A percentile compares a stretch with the other conserved stretches of the same genome.
Conservation (phyloP, 2,797 vertebrate genomes). For the Lepilemur septentrionalis region DNA sequence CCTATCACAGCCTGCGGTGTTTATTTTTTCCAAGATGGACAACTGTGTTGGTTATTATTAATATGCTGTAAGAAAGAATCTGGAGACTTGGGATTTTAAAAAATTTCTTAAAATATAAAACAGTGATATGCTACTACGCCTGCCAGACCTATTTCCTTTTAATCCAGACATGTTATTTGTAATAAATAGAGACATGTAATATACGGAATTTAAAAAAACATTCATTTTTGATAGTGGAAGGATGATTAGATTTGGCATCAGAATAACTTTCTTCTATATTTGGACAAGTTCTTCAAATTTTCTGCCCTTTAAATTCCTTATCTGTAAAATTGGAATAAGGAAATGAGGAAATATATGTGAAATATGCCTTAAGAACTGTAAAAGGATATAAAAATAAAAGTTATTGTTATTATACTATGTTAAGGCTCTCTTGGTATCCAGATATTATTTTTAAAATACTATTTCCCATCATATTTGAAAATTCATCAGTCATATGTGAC, state of each 20-base stretch:
- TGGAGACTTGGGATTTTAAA: conserved; percentile 52
- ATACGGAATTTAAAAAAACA: neutral
- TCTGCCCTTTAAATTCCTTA: conserved; percentile 4
- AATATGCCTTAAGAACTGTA: conserved; percentile 27
- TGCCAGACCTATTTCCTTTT: conserved; percentile 34
- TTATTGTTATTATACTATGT: neutral
- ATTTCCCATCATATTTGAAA: conserved; percentile 6
- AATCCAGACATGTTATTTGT: conserved; percentile 39
- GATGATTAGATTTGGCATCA: conserved; percentile 35
- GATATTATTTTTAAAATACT: conserved; percentile 38
- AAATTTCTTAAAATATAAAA: neutral
- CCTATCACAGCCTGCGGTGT: conserved; percentile 77
- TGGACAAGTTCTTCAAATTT: neutral
- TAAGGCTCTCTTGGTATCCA: neutral
- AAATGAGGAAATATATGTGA: neutral
- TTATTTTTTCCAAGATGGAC: conserved; percentile 82
- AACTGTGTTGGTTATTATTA: conserved; percentile 80
- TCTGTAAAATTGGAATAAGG: neutral
- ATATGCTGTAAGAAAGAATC: conserved; percentile 76
- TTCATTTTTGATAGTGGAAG: conserved; percentile 29
- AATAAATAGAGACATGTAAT: conserved; percentile 1
- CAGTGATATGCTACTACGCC: neutral
- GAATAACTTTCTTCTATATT: conserved; percentile 41
- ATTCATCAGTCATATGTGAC: neutral
- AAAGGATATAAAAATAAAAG: conserved; percentile 5